Base-by-base conservation (phyloP, 1,140 invertebrate genomes). In the Drosophila bifasciata region DNA sequence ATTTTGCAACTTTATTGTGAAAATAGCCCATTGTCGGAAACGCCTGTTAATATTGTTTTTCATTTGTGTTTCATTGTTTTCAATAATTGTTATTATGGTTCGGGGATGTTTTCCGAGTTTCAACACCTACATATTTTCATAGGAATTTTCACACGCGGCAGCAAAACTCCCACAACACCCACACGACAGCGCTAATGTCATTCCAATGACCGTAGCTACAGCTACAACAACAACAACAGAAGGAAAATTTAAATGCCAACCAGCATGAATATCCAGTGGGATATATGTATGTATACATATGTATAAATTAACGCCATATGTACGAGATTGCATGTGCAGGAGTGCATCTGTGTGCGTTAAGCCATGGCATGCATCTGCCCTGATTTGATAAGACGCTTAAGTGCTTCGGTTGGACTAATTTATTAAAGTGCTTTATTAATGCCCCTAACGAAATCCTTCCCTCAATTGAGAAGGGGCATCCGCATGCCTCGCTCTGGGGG, bases 51-150 rank as follows among this genome's bases (percentile, higher is more conserved):
- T 84, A 84, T 85, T 84, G 83, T 76, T 79, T 81, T 80, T 66
- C 83, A 85, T 85, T 85, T 86, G 60, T 74, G 66, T 85, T 85
- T 62, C 80, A 85, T 80, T 85, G 80, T 69, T 80, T 85, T 85
- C 74, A 86, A 85, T 85, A 85, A 85, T 86, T 86, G 77, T 64
- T 85, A 76, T 85, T 85, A 86, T 85, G 67, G 80, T 75, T 68
- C 44, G 40, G 58, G n/a, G 57, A 73, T 63, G 48, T 48, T 62
- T 44, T 71, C 53, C 53, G 59, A 49, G 11, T 64, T 64, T 76
- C 50, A 56, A 48, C 63, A 60, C 73, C 74, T 74, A 62, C 71
- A 62, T 79, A 79, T 84, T 76, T 69, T 76, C 76, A 76, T 76
- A 50, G 67, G 68, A 66, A 62, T 62, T 62, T 63, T 40, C 59